Conservation (phyloP, 2,888 invertebrate species). For the Lapara coniferarum region DNA sequence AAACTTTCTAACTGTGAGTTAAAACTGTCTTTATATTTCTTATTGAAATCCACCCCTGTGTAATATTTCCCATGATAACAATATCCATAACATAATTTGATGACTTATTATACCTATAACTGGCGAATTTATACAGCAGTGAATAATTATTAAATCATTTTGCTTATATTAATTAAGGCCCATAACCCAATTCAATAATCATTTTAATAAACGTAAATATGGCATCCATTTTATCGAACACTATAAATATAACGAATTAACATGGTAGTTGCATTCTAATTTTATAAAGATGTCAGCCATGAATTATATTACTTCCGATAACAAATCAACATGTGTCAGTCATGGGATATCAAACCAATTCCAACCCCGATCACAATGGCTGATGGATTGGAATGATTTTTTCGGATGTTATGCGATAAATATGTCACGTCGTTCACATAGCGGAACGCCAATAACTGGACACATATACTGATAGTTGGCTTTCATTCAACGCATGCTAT, state of each 20-base stretch:
- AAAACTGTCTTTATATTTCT: too few relatives aligned
- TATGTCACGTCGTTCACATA: slow-evolving; percentile 10
- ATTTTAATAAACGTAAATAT: neutral
- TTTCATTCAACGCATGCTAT: slow-evolving; percentile 36
- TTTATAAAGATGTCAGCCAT: neutral
- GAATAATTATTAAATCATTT: too few relatives aligned
- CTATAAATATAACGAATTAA: neutral
- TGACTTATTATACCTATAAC: too few relatives aligned
- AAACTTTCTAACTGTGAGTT: too few relatives aligned
- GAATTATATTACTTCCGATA: slow-evolving; percentile 1
- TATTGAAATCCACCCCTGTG: too few relatives aligned
- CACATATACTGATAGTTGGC: slow-evolving; percentile 40
- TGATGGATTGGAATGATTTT: slow-evolving; percentile 19
- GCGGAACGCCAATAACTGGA: slow-evolving; percentile 31
- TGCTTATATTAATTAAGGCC: too few relatives aligned
- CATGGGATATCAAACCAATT: slow-evolving; percentile 14
- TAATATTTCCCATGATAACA: too few relatives aligned
- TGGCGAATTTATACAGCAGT: too few relatives aligned
- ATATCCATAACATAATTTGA: too few relatives aligned
- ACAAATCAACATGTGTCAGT: slow-evolving; percentile 10
- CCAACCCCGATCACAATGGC: neutral
- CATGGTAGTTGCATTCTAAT: neutral
- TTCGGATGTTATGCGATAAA: neutral
- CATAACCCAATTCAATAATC: too few relatives aligned
- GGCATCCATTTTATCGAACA: too few relatives aligned